Percentiles rank a stretch among this genome's conserved stretches.
phyloP scores from a whole-genome alignment of 1,140 invertebrate species.

The Nylanderia fulva region DNA sequence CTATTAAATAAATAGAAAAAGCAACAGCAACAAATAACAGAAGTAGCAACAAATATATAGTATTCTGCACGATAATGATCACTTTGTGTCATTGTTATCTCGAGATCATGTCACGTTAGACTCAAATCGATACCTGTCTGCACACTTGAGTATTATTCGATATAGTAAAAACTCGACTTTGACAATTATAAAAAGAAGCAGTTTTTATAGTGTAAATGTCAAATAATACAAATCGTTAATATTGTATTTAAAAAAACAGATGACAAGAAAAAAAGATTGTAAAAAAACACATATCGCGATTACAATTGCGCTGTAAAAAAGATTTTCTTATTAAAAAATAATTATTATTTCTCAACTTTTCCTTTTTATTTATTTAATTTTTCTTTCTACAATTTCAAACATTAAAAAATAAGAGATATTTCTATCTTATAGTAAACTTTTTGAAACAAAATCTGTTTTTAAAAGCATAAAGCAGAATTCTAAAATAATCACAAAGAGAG shows the following conservation, averaged over 20 bases:
- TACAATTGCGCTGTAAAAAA: neutral
- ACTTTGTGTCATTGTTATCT: conserved; percentile 38
- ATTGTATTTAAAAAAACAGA: neutral
- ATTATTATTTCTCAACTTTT: neutral
- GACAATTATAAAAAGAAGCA: no score
- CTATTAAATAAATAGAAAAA: neutral
- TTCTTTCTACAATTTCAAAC: no score
- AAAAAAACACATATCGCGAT: neutral
- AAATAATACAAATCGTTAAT: neutral
- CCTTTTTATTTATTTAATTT: neutral
- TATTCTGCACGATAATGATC: conserved; percentile 6
- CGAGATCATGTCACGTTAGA: conserved; percentile 22
- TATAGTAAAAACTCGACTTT: neutral
- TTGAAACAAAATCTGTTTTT: neutral
- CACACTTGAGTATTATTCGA: conserved; percentile 10
- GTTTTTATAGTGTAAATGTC: conserved; percentile 27
- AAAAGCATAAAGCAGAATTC: neutral
- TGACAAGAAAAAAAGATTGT: neutral
- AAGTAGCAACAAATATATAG: neutral
- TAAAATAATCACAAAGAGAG: conserved; percentile 19
- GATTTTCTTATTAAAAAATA: neutral
- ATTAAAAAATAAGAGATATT: neutral
- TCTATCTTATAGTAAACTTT: neutral
- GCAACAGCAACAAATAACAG: neutral
- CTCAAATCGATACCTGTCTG: conserved; percentile 41